Base-by-base conservation (phyloP, 2,113 vertebrate genomes). In the Calidris pygmaea region DNA sequence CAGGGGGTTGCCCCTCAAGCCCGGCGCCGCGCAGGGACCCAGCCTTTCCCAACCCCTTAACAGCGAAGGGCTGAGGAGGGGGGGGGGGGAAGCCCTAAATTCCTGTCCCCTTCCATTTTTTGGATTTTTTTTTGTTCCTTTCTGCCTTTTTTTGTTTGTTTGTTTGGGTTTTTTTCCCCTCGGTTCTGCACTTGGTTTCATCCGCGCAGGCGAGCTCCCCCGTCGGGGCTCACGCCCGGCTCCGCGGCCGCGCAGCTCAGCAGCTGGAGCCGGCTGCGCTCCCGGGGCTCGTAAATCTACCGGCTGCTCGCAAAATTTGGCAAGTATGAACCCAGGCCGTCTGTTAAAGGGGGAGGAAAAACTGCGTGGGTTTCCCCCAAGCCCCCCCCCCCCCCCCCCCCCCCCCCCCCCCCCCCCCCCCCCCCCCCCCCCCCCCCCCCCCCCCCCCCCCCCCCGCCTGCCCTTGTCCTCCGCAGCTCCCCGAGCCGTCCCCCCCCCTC, bases 361-460 rank as follows among this genome's bases (percentile, higher is more conserved):
- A 62, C 56, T 45, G 77, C 52, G 5, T 50, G 52, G 56, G 75
- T 14, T 84, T 82, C 66, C 55, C 62, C 18, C 20, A 47, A 47
- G 47, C 47, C 10, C 15, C 14, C 15, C 43, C 47, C 47, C 47
- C 45, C 48, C 15, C 14, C 41, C 17, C 23, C 27, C 9, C 14
- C 16, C 17, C 8, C 2, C 17, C 32, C n/a, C 1, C 9, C 7
- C 21, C 35, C 9, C 1, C 1, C 30, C 2, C 1, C 9, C 7
- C 21, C 37, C 10, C 1, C 48, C 15, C 14, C 41, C 17, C 23
- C 27, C 9, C 47, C 10, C 15, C 14, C 15, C 43, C 47, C 47
- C 47, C 45, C 48, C 15, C 14, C 41, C 17, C 23, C 27, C 9
- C 14, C 16, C 17, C 8, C 2, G 20, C 32, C n/a, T 41, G 17